Base-by-base conservation (phyloP, 2,888 invertebrate genomes). In the Pristionchus mayeri region DNA sequence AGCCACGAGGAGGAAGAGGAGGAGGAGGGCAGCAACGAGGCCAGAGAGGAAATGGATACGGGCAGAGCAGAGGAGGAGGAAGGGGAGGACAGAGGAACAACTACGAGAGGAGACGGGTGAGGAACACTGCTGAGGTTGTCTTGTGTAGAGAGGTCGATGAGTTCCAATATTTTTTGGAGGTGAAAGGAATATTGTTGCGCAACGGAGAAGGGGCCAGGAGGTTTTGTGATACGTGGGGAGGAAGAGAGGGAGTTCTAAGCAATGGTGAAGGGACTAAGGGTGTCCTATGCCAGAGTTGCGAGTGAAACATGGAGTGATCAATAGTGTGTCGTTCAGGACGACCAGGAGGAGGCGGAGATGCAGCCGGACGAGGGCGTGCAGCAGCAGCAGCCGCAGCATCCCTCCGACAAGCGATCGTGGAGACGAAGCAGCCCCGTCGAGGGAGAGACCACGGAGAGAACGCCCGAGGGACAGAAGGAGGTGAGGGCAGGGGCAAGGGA, bases 371-470 rank as follows among this genome's bases (percentile, higher is more conserved):
- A 71, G 71, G 21, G n/a, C 21, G 21, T 54, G 24, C 78, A 40
- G 24, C 78, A 40, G 24, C 34, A 6, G n/a, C 21, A n/a, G 57
- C 24, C 30, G 48, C 57, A 44, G 27, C 21, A 2, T 6, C 50
- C 40, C 7, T 71, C 83, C 24, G 48, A 37, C 24, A 16, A 44
- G 40, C 24, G 18, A 27, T 48, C 60, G 24, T 44, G 76, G 54
- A 48, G 86, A 94, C 88, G 85, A 94, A 89, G 92, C 92, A 3
- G 91, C 93, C 83, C 91, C 93, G n/a, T 21, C 84, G 40, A 60
- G 48, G 34, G 24, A 3, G 80, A 80, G 37, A 13, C 27, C 52
- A 6, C 30, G 18, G 21, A 50, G 80, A 24, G 18, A 57, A 3
- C 21, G 21, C 27, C 4, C 21, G 37, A 34, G 21, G 86, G 11